phyloP scores from a whole-genome alignment of 2,888 invertebrate species.

The Adelphocoris suturalis region DNA sequence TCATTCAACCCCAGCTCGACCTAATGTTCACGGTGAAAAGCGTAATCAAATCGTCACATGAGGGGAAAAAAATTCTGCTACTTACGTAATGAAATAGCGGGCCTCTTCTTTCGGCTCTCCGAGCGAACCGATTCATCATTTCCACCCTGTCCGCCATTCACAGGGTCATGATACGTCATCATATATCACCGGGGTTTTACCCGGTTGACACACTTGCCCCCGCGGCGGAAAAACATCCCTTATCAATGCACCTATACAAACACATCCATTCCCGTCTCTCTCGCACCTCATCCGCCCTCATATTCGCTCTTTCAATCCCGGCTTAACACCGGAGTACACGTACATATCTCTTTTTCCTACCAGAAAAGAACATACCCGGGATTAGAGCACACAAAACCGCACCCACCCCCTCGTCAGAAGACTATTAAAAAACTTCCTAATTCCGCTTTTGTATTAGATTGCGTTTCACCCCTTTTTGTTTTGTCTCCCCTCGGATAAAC shows the following conservation, averaged over 20 bases:
- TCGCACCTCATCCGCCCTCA: background rate
- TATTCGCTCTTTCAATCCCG: background rate
- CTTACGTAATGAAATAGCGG: slow-evolving; percentile 19
- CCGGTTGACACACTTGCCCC: slow-evolving; percentile 32
- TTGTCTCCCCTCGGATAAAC: background rate
- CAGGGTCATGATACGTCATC: slow-evolving; percentile 46
- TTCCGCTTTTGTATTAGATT: slow-evolving; percentile 20
- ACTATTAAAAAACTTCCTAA: slow-evolving; percentile 28
- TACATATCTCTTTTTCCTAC: background rate
- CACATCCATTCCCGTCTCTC: background rate
- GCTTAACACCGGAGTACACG: background rate
- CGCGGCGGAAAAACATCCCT: background rate
- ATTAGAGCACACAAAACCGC: background rate
- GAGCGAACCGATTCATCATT: slow-evolving; percentile 37
- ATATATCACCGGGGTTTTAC: slow-evolving; percentile 31
- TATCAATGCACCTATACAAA: slow-evolving; percentile 46
- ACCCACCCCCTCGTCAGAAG: background rate
- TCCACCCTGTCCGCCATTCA: slow-evolving; percentile 21
- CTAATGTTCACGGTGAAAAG: background rate
- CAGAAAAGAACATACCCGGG: background rate
- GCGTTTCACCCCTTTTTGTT: background rate
- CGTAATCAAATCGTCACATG: background rate
- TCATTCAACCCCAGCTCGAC: no score
- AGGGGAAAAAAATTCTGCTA: background rate
- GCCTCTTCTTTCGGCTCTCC: no score